Conservation (phyloP, 1,140 invertebrate genomes). For the Pogonognathellus flavescens region DNA sequence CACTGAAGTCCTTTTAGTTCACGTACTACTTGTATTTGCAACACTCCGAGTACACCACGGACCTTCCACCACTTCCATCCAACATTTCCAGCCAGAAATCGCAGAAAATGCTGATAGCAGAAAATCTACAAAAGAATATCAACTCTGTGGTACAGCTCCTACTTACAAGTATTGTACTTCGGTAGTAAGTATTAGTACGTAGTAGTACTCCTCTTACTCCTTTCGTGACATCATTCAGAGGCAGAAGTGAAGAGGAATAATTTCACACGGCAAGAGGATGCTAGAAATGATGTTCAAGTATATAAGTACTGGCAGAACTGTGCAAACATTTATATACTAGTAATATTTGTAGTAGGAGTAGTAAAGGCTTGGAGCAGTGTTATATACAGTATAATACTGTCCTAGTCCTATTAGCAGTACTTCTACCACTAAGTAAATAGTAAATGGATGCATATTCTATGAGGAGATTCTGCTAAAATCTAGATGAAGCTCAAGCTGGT, state of each 20-base stretch:
- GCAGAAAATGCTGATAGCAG: too few relatives aligned
- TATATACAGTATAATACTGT: not conserved
- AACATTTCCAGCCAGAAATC: too few relatives aligned
- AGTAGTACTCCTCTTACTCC: too few relatives aligned
- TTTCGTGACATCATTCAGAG: too few relatives aligned
- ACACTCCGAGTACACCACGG: not conserved
- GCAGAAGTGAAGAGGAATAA: too few relatives aligned
- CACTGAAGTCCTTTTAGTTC: not conserved
- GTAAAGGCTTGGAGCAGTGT: conserved; percentile 1
- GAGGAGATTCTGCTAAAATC: conserved; percentile 4
- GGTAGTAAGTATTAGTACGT: too few relatives aligned
- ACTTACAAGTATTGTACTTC: too few relatives aligned
- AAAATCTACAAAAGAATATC: too few relatives aligned
- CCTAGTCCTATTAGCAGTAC: not conserved
- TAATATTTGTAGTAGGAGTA: not conserved
- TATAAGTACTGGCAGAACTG: not conserved
- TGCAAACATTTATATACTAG: not conserved
- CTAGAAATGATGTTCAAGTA: too few relatives aligned
- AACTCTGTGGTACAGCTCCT: too few relatives aligned
- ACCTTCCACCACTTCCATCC: too few relatives aligned
- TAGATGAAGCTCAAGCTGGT: conserved; percentile 3
- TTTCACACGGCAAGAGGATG: too few relatives aligned
- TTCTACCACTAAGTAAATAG: not conserved
- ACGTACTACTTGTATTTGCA: not conserved
- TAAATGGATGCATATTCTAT: not conserved